Conservation (phyloP, 1,140 invertebrate species). For the Sminthurinus signatus region DNA sequence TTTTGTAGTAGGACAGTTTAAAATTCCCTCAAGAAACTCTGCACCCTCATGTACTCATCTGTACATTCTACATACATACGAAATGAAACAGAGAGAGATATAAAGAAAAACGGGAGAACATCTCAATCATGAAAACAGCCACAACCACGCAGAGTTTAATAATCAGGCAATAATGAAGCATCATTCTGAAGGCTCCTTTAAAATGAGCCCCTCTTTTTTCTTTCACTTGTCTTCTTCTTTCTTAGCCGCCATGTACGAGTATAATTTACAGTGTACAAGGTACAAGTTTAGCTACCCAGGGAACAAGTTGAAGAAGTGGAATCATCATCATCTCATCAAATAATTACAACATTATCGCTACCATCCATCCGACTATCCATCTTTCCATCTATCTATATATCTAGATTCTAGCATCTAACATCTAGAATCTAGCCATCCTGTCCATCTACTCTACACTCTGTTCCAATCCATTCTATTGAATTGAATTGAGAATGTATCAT, state of each 20-base stretch:
- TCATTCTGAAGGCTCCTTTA: conserved; percentile 19
- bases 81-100: too few species aligned
- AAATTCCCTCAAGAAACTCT: not conserved
- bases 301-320: too few species aligned
- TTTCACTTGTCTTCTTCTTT: not conserved
- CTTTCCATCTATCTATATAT: too few species aligned
- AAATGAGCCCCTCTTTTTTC: not conserved
- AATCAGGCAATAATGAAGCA: conserved; percentile 25
- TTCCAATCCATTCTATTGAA: too few species aligned
- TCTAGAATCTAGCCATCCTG: too few species aligned
- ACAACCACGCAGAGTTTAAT: conserved; percentile 19
- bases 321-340: conserved; percentile 9
- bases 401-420: too few species aligned
- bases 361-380: too few species aligned
- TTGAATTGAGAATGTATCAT: not conserved
- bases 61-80: too few species aligned
- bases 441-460: too few species aligned
- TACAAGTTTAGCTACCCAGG: not conserved
- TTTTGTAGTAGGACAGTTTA: not conserved
- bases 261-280: not conserved
- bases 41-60: conserved; percentile 3
- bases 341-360: conserved; percentile 12
- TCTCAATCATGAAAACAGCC: conserved; percentile 19
- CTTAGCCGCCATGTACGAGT: not conserved
- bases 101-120: conserved; percentile 13